Base-by-base conservation (phyloP, 92 coral and sea anemone genomes). In the Diadumene lineata region DNA sequence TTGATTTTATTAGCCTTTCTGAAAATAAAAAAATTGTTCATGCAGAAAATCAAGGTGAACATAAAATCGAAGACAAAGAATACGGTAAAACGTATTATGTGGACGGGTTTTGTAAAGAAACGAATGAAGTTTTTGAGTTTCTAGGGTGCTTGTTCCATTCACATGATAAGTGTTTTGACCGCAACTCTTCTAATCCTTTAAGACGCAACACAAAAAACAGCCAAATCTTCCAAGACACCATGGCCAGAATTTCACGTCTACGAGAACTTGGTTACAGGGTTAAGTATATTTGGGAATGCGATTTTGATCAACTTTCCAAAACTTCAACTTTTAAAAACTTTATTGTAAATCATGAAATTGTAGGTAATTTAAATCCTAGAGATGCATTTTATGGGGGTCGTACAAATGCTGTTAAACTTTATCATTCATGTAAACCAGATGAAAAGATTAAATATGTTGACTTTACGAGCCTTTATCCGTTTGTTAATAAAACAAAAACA, bases 251-350 rank as follows among this genome's bases (percentile, higher is more conserved):
- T 24, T 23, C 74, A 34, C 81, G 81, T 8, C 30, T 81, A 27
- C 13, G 69, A 19, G 43, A 50, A 32, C 53, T 72, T 16, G 85
- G 85, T 0, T 82, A 53, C 34, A 53, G 46, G 1, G 82, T 82
- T 10, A 33, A 75, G 11, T 67, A 64, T 16, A 82, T 82, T 18
- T 83, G 84, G 84, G 88, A 84, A 56, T 75, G 74, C 50, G 84
- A 84, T 64, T 84, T 63, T 46, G 72, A 71, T 21, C 55, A 32
- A 55, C 70, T 78, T 21, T 61, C 57, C 15, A 60, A 73, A 32
- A 81, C 79, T 25, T 31, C 22, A 8, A 64, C 71, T 19, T 66
- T 79, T 26, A 56, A 72, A 68, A 32, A n/a, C 19, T 79, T 79
- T 53, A 48, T 56, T 43, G 31, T 27, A 26, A 32, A 69, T 25